Evolutionary conservation across 2,797 vertebrate species (phyloP).

Genomic region (Delichon dasypus): DNA sequence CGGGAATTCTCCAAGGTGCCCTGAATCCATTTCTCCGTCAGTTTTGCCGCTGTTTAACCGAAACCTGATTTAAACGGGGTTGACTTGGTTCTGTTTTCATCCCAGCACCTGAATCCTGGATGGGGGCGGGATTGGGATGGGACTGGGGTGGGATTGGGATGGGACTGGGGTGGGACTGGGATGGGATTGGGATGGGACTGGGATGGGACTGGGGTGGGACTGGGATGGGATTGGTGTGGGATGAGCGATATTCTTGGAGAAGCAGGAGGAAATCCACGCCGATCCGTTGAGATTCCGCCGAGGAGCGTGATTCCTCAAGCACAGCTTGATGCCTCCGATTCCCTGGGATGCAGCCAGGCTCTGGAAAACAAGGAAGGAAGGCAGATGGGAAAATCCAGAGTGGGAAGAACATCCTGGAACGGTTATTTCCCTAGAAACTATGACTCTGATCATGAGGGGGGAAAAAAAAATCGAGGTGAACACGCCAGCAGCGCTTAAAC

Average conservation of each 20-base stretch:
- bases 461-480: accelerated
- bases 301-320: background rate
- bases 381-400: background rate
- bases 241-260: background rate
- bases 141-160: background rate
- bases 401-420: background rate
- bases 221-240: background rate
- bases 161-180: too few species aligned
- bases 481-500: background rate
- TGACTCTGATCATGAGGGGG: too few species aligned
- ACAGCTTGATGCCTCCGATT: background rate
- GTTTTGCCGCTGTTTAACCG: background rate
- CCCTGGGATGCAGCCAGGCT: background rate
- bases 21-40: background rate
- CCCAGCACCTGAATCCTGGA: background rate
- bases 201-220: background rate
- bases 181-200: too few species aligned
- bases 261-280: background rate
- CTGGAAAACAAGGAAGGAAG: background rate
- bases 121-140: background rate
- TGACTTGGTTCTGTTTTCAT: background rate
- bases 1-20: background rate
- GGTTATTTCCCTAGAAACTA: background rate
- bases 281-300: background rate
- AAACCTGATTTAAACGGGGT: accelerated